Percentiles rank a stretch among this genome's conserved stretches.
Conservation (phyloP, 2,797 vertebrate genomes). For the Heteromormyrus szaboi region DNA sequence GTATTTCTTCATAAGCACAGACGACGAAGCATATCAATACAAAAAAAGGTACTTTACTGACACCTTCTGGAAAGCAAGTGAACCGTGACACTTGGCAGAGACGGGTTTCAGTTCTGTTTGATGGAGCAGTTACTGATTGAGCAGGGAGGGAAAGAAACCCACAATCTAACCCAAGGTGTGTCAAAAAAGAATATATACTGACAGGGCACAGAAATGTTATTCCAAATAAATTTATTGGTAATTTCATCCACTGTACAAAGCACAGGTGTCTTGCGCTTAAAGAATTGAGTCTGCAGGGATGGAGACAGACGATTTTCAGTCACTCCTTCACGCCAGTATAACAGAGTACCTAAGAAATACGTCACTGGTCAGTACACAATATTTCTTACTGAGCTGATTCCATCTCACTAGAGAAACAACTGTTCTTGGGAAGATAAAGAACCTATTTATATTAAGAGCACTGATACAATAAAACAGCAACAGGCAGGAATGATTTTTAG, state of each 20-base stretch:
- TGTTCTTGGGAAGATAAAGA: background rate
- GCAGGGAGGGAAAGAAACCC: background rate
- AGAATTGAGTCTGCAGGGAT: slow-evolving; percentile 44
- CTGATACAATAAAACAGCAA: background rate
- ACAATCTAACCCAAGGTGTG: background rate
- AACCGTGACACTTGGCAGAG: background rate
- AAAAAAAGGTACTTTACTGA: slow-evolving; percentile 42
- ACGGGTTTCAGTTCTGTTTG: background rate
- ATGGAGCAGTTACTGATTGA: background rate
- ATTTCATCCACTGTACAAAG: slow-evolving; percentile 73
- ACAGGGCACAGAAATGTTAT: slow-evolving; percentile 30
- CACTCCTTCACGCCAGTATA: slow-evolving; percentile 42
- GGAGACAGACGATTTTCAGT: slow-evolving; percentile 26
- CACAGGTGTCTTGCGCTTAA: slow-evolving; percentile 55
- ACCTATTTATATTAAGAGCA: background rate
- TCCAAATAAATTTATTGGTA: slow-evolving; percentile 73
- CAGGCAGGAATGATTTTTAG: background rate
- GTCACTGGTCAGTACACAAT: background rate
- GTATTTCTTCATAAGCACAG: background rate
- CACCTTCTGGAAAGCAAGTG: slow-evolving; percentile 43
- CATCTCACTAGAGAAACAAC: background rate
- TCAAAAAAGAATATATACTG: background rate
- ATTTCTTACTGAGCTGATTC: background rate
- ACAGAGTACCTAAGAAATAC: slow-evolving; percentile 32
- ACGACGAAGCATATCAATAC: background rate